Base-by-base conservation (phyloP, 2,797 vertebrate species). In the Erpetoichthys calabaricus region DNA sequence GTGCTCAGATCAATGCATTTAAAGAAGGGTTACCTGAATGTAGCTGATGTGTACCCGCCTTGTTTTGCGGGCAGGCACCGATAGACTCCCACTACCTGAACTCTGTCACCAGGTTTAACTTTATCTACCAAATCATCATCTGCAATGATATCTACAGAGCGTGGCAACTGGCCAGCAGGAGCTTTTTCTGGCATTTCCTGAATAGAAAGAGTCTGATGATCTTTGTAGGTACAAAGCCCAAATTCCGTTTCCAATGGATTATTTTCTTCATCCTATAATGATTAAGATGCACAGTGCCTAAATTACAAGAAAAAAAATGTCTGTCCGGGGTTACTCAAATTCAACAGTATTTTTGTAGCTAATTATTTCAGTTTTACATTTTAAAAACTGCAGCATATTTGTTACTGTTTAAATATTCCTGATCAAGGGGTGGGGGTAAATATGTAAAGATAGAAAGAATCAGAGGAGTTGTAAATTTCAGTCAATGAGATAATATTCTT, bases 181-280 rank as follows among this genome's bases (percentile, higher is more conserved):
- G 74, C 77, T 56, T 75, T 78, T 57, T 80, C 80, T 2, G 80
- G 75, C 74, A 80, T 80, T 68, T 82, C 77, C 70, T 79, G 80
- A 49, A 78, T 68, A 52, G 72, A 80, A 47, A 82, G 45, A 2
- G 73, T 75, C 64, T 80, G 77, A 56, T 80, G 77, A 60, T 77
- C 77, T 57, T 62, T 71, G 53, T 75, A 72, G 42, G 62, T 65
- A 50, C 71, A 75, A 42, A 78, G 63, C 2, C 76, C 79, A 65
- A 71, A 81, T 69, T 80, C 79, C 0, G 79, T 80, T 67, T 81
- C 78, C 46, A 81, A 60, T 6, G 77, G 76, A 65, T 81, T 81
- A 62, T 80, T 80, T 61, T 79, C 79, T 57, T 81, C 79, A 63
- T 81, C 79, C 79, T 81, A 51, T 3, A 56, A 8, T 10, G 9